Evolutionary conservation across 2,888 invertebrate genomes (phyloP), one percentile per base, ranked within the genome.

Genomic region (Odontocerum albicorne): DNA sequence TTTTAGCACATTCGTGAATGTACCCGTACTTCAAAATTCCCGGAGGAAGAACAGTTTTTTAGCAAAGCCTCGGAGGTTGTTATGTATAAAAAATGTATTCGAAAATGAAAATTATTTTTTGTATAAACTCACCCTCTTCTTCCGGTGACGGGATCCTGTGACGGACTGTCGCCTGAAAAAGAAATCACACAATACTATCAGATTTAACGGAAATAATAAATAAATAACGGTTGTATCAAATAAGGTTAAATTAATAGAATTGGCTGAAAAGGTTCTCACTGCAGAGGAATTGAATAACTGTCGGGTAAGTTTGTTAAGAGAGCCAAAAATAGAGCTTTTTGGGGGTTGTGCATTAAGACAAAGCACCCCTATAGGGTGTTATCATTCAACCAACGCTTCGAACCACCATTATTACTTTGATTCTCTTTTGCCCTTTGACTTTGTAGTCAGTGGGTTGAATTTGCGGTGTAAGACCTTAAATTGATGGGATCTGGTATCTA

Each of bases 321-420:
- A 66, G 66, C 67, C 64, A 65, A 68, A 70, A 65, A 27, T 12
- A 70, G 65, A 12, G 15, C 55, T 47, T 27, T 21, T 39, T 33
- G 45, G 51, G 22, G 44, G 39, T 13, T 17, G 13, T 7, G 47
- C 22, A 44, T 33, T 19, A 42, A 55, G 49, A 58, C 58, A 58
- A 58, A 57, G 46, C 42, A 33, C 13, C 19, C 47, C 44, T 35
- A 27, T 33, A 15, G 72, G 66, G 72, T 72, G 77, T 77, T 78
- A 77, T 77, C 77, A 77, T 78, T 77, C 78, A 77, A 76, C 73
- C 74, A 76, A 73, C 77, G 76, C 76, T 75, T 69, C 72, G 72
- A 74, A 75, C 77, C 75, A 74, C 74, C 75, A 75, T 75, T 76
- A 75, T 76, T 75, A 75, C 74, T 76, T 73, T 66, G 69, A 71